Evolutionary conservation across 2,113 vertebrate species (phyloP), one percentile per base, ranked within the genome.

Genomic region (Nanorana parkeri): DNA sequence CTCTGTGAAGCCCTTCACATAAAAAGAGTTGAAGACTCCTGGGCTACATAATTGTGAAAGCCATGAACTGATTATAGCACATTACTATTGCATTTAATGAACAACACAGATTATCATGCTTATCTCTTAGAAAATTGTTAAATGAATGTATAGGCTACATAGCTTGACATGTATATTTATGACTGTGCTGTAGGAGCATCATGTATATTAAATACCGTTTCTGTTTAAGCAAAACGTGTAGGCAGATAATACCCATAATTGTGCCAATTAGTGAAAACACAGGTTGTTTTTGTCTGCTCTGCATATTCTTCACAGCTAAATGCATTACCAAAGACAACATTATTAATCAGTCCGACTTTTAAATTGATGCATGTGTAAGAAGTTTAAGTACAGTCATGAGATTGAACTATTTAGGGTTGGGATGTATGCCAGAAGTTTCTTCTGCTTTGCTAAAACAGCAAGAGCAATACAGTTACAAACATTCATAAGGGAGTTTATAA

Each of bases 311-410:
- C 63, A 55, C 20, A 69, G 28, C 21, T 24, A 51, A 79, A 51
- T 5, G 8, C 29, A 68, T 36, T 68, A 54, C 26, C 26, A 68
- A 65, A 28, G 60, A 68, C 26, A 79, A 41, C 16, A 58, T 13
- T 32, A 74, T 74, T 74, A 56, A 73, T 73, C 69, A 73, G 69
- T 56, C 19, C 5, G 52, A 73, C 52, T 55, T 60, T n/a, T 74
- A 60, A 21, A 74, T 60, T 74, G 71, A 74, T 58, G 71, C 32
- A 13, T 26, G 19, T 55, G 47, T 56, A 56, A 73, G 69, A 67
- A n/a, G 52, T 79, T 32, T 68, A n/a, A 78, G 51, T 58, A 68
- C 52, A 58, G 51, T 68, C 15, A 58, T 55, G 51, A 56, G 56
- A 56, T 55, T 36, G 28, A 19, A 41, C 65, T 58, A 58, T 56